Conservation (phyloP, 2,797 vertebrate species). For the Onychomys torridus region DNA sequence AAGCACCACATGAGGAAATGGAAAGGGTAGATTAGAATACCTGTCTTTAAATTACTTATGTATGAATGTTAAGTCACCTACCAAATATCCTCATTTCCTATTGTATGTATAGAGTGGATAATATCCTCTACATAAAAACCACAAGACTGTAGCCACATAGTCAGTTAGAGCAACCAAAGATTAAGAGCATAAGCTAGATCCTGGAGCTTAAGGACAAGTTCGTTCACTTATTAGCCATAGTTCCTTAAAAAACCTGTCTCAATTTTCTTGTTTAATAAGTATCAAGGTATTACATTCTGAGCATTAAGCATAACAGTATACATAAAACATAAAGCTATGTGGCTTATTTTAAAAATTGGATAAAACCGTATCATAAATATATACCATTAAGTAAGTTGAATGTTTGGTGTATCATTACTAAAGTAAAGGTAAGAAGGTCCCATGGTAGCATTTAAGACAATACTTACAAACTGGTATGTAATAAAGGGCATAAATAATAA, state of each 20-base stretch:
- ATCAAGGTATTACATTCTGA: slow-evolving; percentile 40
- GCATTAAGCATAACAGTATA: slow-evolving; percentile 24
- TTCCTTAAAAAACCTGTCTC: slow-evolving; percentile 6
- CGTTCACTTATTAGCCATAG: not conserved
- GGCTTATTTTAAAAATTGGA: not conserved
- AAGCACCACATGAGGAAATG: not conserved
- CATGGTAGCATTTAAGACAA: not conserved
- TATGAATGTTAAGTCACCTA: not conserved
- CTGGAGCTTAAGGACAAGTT: not conserved
- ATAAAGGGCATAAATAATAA: not conserved
- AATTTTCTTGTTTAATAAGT: slow-evolving; percentile 44
- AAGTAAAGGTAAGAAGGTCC: not conserved
- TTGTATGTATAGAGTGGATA: not conserved
- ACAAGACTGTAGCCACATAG: not conserved
- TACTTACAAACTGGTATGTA: not conserved
- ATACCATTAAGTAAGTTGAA: slow-evolving; percentile 8
- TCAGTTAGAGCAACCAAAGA: not conserved
- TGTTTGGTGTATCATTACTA: not conserved
- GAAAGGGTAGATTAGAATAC: not conserved
- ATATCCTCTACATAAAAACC: not conserved
- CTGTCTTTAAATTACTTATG: not conserved
- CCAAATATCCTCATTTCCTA: not conserved
- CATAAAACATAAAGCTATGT: not conserved
- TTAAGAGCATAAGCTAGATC: not conserved
- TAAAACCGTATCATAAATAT: slow-evolving; percentile 10